Conservation (phyloP, 2,888 invertebrate species). For the Arenicola marina region DNA sequence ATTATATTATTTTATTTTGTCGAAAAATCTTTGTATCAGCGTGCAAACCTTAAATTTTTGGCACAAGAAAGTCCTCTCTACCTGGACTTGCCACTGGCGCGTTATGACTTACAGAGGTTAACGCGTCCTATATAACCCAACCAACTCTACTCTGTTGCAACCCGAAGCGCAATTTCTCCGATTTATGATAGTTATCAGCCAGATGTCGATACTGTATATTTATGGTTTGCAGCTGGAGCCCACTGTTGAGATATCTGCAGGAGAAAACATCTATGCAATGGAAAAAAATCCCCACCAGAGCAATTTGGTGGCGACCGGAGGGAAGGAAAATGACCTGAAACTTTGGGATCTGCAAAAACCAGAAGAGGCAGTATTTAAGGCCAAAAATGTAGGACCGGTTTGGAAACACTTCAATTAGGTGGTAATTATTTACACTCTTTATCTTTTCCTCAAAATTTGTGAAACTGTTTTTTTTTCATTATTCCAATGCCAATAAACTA, state of each 20-base stretch:
- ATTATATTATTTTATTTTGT: too few relatives aligned
- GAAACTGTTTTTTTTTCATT: neutral
- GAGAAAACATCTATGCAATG: conserved; percentile 71
- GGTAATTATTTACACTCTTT: conserved; percentile 2
- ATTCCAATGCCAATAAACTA: neutral
- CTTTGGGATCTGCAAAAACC: conserved; percentile 73
- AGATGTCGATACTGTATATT: too few relatives aligned
- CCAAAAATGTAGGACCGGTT: conserved; percentile 68
- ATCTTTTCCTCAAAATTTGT: conserved; percentile 1
- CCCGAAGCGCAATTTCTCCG: too few relatives aligned
- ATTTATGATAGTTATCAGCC: too few relatives aligned
- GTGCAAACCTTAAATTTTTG: too few relatives aligned
- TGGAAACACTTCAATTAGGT: neutral
- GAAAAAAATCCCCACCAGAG: conserved; percentile 67
- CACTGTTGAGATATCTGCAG: conserved; percentile 66
- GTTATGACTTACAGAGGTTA: too few relatives aligned
- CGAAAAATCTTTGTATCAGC: too few relatives aligned
- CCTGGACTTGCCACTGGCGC: too few relatives aligned
- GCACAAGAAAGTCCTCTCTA: too few relatives aligned
- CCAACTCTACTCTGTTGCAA: too few relatives aligned
- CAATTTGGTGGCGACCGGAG: conserved; percentile 81
- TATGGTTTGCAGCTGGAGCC: too few relatives aligned
- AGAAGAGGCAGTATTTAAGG: conserved; percentile 64
- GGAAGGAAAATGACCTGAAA: conserved; percentile 86
- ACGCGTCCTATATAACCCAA: too few relatives aligned